Conservation (phyloP, 1,140 invertebrate species). For the Coptotermes formosanus region DNA sequence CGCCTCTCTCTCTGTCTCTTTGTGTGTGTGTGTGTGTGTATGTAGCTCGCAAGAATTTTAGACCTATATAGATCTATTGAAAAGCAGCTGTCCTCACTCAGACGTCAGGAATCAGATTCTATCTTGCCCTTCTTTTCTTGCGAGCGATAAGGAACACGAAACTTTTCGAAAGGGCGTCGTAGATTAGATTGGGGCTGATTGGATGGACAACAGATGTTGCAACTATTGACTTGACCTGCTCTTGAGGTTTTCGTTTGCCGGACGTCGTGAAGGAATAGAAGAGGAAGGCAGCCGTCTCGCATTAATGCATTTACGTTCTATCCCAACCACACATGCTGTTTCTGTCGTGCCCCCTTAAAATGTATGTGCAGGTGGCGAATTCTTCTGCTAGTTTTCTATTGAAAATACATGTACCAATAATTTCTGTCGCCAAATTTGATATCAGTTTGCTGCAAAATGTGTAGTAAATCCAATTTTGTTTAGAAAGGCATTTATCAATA, state of each 20-base stretch:
- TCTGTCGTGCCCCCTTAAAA: neutral
- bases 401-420: no score
- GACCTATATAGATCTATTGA: neutral
- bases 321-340: neutral
- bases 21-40: no score
- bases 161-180: neutral
- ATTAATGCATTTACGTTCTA: neutral
- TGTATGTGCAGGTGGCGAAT: no score
- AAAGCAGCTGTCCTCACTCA: neutral
- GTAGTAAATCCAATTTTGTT: no score
- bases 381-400: no score
- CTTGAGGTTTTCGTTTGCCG: neutral
- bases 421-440: no score
- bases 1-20: no score
- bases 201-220: slow-evolving; percentile 10
- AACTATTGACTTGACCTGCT: neutral
- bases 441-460: no score
- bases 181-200: slow-evolving; percentile 9
- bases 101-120: neutral
- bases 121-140: neutral
- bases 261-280: neutral
- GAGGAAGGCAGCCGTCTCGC: neutral
- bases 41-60: no score
- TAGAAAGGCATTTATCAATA: no score
- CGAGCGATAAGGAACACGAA: neutral